These are phyloP conservation scores for Apamea anceps DNA, from an alignment of 2,888 invertebrate species.

Conservation along the genomic window DNA sequence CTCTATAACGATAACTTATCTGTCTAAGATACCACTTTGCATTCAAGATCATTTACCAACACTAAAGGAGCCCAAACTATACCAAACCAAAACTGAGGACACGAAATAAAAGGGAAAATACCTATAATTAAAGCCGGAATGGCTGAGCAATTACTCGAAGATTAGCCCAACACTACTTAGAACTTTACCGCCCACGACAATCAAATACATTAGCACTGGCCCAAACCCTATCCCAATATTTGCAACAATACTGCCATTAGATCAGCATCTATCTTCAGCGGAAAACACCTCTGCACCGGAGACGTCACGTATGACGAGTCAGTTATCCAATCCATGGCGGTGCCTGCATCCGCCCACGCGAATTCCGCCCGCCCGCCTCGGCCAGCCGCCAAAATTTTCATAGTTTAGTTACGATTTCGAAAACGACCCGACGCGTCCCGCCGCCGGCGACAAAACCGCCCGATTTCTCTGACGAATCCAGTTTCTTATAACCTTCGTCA, in stretches of 20 bases:
- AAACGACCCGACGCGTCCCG: slow-evolving; percentile 91
- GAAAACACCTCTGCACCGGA: slow-evolving; percentile 89
- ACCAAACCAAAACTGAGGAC: background rate
- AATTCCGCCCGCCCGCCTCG: slow-evolving; percentile 87
- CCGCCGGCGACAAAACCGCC: slow-evolving; percentile 87
- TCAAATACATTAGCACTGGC: slow-evolving; percentile 46
- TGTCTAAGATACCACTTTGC: background rate
- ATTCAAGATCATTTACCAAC: background rate
- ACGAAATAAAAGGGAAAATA: background rate
- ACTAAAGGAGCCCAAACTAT: background rate
- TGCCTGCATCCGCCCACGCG: slow-evolving; percentile 85
- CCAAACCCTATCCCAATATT: slow-evolving; percentile 70
- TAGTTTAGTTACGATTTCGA: slow-evolving; percentile 91
- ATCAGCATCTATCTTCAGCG: slow-evolving; percentile 86
- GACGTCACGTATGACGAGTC: slow-evolving; percentile 85
- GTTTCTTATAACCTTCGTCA: slow-evolving; percentile 83
- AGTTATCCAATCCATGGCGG: slow-evolving; percentile 84
- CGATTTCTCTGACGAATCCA: slow-evolving; percentile 85
- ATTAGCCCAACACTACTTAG: slow-evolving; percentile 7
- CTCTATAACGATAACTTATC: background rate
- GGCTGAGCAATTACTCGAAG: slow-evolving; percentile 3
- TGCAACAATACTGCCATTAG: slow-evolving; percentile 73
- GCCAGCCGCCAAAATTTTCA: slow-evolving; percentile 87
- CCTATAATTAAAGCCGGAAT: background rate
- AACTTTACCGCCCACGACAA: slow-evolving; percentile 34